Evolutionary conservation across 2,888 invertebrate species (phyloP).

Genomic region (Seira sanloemensis): DNA sequence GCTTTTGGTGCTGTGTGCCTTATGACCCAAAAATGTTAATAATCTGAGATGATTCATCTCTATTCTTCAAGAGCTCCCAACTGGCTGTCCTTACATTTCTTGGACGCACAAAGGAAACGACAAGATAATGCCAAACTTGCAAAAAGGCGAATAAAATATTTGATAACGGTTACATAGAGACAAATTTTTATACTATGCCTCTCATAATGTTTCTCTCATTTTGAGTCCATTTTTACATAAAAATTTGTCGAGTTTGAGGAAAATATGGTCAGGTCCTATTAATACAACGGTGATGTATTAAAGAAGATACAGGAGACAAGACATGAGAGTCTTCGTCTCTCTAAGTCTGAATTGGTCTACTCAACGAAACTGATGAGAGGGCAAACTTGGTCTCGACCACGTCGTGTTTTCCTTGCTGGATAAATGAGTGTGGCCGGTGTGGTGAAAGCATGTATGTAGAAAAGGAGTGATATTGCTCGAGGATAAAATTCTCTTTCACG

Average conservation of each 20-base stretch:
- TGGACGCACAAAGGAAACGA: too few relatives aligned
- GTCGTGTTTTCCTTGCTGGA: neutral
- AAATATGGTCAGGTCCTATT: neutral
- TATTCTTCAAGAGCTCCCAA: too few relatives aligned
- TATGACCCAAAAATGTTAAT: too few relatives aligned
- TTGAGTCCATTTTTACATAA: constrained; percentile 9
- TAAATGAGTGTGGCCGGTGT: neutral
- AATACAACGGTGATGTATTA: neutral
- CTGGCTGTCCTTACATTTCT: too few relatives aligned
- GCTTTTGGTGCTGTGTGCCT: too few relatives aligned
- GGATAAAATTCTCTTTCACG: neutral
- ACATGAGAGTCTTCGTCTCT: neutral
- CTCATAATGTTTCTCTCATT: neutral
- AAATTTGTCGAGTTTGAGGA: neutral
- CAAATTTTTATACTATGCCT: constrained; percentile 52
- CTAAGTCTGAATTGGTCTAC: neutral
- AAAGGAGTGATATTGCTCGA: too few relatives aligned
- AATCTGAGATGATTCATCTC: too few relatives aligned
- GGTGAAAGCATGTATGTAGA: neutral
- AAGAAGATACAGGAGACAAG: neutral
- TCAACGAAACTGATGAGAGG: neutral
- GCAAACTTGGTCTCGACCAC: neutral
- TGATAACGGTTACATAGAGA: too few relatives aligned
- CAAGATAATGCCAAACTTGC: too few relatives aligned
- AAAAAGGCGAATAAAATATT: too few relatives aligned